Conservation (phyloP, 1,140 invertebrate species). For the Forficula auricularia region DNA sequence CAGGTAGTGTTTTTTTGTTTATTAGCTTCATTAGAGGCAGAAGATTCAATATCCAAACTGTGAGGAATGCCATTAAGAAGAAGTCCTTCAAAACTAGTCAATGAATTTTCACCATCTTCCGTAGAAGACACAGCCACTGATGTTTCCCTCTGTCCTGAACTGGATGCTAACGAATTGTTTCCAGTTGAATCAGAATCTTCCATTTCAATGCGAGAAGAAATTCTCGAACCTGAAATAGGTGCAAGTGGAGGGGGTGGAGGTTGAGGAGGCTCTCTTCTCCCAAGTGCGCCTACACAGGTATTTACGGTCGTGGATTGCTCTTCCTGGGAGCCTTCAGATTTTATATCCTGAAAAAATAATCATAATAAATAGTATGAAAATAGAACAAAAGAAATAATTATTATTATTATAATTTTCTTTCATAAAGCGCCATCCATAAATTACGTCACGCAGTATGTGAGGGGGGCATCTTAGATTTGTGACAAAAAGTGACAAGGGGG, state of each 20-base stretch:
- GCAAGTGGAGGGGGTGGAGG: conserved; percentile 27
- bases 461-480: too few species aligned
- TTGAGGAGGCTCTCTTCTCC: conserved; percentile 16
- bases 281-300: conserved; percentile 2
- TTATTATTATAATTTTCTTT: too few species aligned
- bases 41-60: conserved; percentile 32
- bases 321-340: neutral
- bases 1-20: conserved; percentile 27
- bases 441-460: too few species aligned
- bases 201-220: conserved; percentile 8
- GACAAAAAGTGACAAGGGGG: too few species aligned
- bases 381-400: too few species aligned
- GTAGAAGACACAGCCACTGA: conserved; percentile 21
- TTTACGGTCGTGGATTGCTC: neutral
- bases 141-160: conserved; percentile 15
- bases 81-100: conserved; percentile 43
- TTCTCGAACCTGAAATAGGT: conserved; percentile 22
- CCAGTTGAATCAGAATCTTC: conserved; percentile 37
- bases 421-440: too few species aligned
- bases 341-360: too few species aligned
- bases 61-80: conserved; percentile 36
- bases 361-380: too few species aligned
- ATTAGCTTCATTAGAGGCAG: conserved; percentile 21
- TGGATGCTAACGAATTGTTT: conserved; percentile 36
- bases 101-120: conserved; percentile 38